Base-by-base conservation (phyloP, 2,888 invertebrate genomes). In the Panopea generosa region DNA sequence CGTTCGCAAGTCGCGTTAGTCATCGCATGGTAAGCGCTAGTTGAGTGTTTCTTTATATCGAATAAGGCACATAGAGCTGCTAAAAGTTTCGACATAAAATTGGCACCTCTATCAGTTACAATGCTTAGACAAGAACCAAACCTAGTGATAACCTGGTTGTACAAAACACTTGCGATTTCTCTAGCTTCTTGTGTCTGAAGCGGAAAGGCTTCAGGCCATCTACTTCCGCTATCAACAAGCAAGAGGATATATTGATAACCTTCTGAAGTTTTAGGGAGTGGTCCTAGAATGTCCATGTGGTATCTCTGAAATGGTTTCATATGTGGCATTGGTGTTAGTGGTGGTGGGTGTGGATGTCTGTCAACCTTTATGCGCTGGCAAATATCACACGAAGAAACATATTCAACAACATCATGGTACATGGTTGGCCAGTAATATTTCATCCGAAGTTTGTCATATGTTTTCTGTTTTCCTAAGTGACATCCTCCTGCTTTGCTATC, bases 201-300 rank as follows among this genome's bases (percentile, higher is more conserved):
- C n/a, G n/a, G n/a, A n/a, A n/a, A n/a, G 1, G 75, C 78, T 60
- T 84, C 84, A 40, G 71, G 43, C 76, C 78, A 84, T 18, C 62
- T 59, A 2, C 71, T 56, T 38, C 69, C 81, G 18, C 66, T 68
- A 18, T 83, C 77, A 14, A 80, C 79, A 24, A 77, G 47, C n/a
- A 80, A 56, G n/a, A 63, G 20, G 2, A 49, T 53, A 24, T 71
- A 59, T 16, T 47, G 26, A 24, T 67, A 67, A 4, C 50, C 50
- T 26, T 67, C 59, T 26, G 38, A 20, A 16, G 57, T 67, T 20
- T 40, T 57, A 14, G 56, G 55, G 2, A 67, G 38, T 26, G 53
- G 61, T n/a, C n/a, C n/a, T n/a, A n/a, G n/a, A 38, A 68, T 49
- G 43, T 68, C 68, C 40, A 60, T 60, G 22, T 68, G 68, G 24